phyloP scores from a whole-genome alignment of 2,113 vertebrate genomes.

The Dasypus novemcinctus region DNA sequence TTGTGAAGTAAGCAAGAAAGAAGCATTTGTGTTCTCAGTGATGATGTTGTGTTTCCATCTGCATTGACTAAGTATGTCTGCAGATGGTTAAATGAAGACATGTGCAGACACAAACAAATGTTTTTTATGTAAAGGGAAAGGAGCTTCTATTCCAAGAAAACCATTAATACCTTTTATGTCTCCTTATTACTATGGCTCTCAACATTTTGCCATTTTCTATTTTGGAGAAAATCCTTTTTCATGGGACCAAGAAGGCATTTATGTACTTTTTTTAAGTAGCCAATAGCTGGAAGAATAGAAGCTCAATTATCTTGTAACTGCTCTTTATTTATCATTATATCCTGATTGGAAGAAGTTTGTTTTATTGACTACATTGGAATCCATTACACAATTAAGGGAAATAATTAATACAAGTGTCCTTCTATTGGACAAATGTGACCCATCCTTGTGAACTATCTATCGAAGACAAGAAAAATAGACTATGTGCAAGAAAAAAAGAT shows the following conservation, averaged over 20 bases:
- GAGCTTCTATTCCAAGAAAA: not conserved
- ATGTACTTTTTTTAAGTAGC: not conserved
- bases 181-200: not conserved
- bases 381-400: not conserved
- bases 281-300: not conserved
- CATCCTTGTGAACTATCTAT: not conserved
- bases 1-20: not conserved
- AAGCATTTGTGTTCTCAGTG: not conserved
- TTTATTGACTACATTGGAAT: not conserved
- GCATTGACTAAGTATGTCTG: conserved; percentile 45
- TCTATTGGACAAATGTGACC: not conserved
- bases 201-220: not conserved
- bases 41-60: conserved; percentile 57
- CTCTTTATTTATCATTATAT: not conserved
- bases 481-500: not conserved
- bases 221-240: not conserved
- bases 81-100: conserved; percentile 61
- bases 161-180: not conserved
- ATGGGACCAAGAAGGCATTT: not conserved
- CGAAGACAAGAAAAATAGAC: not conserved
- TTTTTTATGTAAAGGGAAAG: not conserved
- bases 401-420: not conserved
- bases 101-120: conserved; percentile 42
- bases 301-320: not conserved
- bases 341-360: not conserved